Evolutionary conservation across 2,888 invertebrate genomes (phyloP).

Genomic region (Marasmarcha lunaedactyla): DNA sequence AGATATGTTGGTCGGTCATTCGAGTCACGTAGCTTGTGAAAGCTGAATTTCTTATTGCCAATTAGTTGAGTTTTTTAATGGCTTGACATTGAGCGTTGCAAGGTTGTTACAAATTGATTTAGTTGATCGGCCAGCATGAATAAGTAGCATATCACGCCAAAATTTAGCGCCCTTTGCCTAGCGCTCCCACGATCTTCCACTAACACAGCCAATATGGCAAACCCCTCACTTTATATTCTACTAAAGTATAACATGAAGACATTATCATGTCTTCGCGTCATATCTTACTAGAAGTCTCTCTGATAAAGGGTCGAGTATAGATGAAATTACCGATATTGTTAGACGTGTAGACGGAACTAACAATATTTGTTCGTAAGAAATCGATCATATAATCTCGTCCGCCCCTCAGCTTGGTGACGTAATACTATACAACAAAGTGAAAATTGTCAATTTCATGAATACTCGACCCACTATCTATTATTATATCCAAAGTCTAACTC

Average conservation of each 20-base stretch:
- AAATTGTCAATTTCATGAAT: slow-evolving; percentile 14
- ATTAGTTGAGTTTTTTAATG: no score
- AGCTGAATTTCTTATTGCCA: no score
- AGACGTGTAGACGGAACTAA: neutral
- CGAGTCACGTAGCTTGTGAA: neutral
- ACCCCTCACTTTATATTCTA: slow-evolving; percentile 23
- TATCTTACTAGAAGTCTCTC: slow-evolving; percentile 25
- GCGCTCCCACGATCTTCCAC: slow-evolving; percentile 60
- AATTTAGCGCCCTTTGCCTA: slow-evolving; percentile 48
- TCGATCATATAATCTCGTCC: no score
- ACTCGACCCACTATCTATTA: slow-evolving; percentile 30
- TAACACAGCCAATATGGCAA: slow-evolving; percentile 50
- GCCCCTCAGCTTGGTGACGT: no score
- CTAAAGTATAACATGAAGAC: neutral
- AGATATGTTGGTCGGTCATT: neutral
- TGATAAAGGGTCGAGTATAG: slow-evolving; percentile 25
- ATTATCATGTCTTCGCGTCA: no score
- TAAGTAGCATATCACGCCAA: neutral
- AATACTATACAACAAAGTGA: no score
- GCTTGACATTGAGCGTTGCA: neutral
- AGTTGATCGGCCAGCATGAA: no score
- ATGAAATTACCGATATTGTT: slow-evolving; percentile 12
- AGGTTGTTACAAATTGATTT: neutral
- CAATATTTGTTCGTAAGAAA: no score
- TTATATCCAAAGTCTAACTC: slow-evolving; percentile 65